Conservation (phyloP, 2,888 invertebrate species). For the Cartodere bifasciata region DNA sequence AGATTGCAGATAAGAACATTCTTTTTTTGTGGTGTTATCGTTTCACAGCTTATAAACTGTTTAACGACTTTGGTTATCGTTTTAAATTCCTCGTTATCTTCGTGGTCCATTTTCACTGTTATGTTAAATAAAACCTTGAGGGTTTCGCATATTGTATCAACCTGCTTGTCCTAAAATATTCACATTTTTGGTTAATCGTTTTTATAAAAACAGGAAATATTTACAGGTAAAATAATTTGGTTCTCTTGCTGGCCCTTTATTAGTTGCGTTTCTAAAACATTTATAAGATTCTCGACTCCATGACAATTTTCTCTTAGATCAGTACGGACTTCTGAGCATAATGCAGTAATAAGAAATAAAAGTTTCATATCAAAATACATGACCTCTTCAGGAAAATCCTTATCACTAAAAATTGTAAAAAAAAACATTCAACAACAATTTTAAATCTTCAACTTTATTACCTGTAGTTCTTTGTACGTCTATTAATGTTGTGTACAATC, state of each 20-base stretch:
- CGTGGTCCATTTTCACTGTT: conserved; percentile 40
- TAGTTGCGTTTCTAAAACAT: conserved; percentile 53
- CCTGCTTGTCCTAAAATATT: conserved; percentile 43
- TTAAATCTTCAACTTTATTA: conserved; percentile 8
- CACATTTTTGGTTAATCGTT: too few species aligned
- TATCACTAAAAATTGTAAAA: conserved; percentile 33
- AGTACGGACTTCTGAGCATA: conserved; percentile 55
- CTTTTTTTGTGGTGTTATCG: too few species aligned
- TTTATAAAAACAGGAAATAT: too few species aligned
- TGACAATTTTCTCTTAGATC: conserved; percentile 55
- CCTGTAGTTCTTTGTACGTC: conserved; percentile 55
- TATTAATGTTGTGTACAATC: conserved; percentile 57
- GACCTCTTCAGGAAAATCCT: conserved; percentile 52
- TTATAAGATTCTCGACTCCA: conserved; percentile 54
- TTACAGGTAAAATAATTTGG: conserved; percentile 4
- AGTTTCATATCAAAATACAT: conserved; percentile 81
- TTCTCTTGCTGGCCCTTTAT: conserved; percentile 24
- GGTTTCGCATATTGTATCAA: conserved; percentile 56
- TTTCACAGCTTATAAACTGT: conserved; percentile 56
- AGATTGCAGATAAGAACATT: too few species aligned
- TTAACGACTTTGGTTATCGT: conserved; percentile 59
- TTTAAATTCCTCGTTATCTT: conserved; percentile 52
- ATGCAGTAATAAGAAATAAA: conserved; percentile 76
- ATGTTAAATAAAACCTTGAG: conserved; percentile 71
- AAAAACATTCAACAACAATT: conserved; percentile 1